phyloP scores from a whole-genome alignment of 23 tunicate genomes.

The Ascidia mentula region DNA sequence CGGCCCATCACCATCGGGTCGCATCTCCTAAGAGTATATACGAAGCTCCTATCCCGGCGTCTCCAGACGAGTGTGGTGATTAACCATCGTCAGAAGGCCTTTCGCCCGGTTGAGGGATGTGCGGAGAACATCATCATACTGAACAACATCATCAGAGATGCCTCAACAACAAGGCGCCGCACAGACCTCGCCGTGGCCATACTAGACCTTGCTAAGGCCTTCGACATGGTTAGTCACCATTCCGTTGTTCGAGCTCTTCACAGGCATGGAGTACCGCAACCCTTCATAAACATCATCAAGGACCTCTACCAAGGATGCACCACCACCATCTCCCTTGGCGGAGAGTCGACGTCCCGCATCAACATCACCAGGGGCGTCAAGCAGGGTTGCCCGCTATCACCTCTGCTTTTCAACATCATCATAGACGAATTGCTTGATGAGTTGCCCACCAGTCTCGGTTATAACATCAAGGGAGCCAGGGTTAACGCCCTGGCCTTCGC shows the following conservation, averaged over 20 bases:
- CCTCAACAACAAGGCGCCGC: not conserved
- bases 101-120: constrained; percentile 21
- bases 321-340: too few relatives aligned
- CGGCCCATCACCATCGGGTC: not conserved
- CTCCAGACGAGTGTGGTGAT: not conserved
- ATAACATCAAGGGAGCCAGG: too few relatives aligned
- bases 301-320: not conserved
- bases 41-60: not conserved
- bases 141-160: not conserved
- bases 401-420: too few relatives aligned
- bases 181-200: constrained; percentile 7
- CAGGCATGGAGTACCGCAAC: not conserved
- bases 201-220: not conserved
- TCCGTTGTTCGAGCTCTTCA: too few relatives aligned
- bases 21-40: not conserved
- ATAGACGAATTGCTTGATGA: too few relatives aligned
- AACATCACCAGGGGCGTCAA: too few relatives aligned
- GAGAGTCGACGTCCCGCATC: too few relatives aligned
- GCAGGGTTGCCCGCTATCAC: too few relatives aligned
- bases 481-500: too few relatives aligned
- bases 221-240: not conserved
- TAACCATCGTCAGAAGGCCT: constrained; percentile 7
- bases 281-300: not conserved
- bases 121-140: constrained; percentile 13
- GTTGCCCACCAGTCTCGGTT: too few relatives aligned